Evolutionary conservation across 2,888 invertebrate genomes (phyloP).

Genomic region (Pantelozetes paolii): DNA sequence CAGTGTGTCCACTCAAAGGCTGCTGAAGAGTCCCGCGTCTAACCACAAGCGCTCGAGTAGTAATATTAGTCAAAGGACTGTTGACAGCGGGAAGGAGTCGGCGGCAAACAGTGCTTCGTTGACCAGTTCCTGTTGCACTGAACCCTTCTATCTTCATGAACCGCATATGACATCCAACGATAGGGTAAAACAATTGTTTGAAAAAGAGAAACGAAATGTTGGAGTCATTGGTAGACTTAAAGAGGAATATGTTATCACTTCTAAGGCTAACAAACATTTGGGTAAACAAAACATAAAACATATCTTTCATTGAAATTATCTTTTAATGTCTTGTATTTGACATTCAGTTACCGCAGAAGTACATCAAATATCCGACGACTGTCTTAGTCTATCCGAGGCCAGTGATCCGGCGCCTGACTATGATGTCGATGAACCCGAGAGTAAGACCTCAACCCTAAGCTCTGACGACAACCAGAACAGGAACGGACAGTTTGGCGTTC

Average conservation of each 20-base stretch:
- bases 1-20: constrained; percentile 55
- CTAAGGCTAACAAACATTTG: constrained; percentile 43
- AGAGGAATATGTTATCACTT: constrained; percentile 23
- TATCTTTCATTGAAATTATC: constrained; percentile 12
- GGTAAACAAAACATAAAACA: constrained; percentile 41
- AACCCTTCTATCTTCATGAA: constrained; percentile 74
- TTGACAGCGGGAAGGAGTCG: constrained; percentile 29
- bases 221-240: not conserved
- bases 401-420: constrained; percentile 59
- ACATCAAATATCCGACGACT: constrained; percentile 48
- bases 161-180: constrained; percentile 75
- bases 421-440: constrained; percentile 60
- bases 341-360: constrained; percentile 49
- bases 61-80: constrained; percentile 36
- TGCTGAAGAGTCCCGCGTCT: constrained; percentile 56
- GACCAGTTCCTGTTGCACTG: constrained; percentile 39
- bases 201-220: constrained; percentile 49
- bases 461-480: constrained; percentile 49
- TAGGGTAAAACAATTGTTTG: constrained; percentile 76
- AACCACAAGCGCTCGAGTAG: not conserved
- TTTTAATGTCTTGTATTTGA: constrained; percentile 11
- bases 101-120: constrained; percentile 35
- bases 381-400: constrained; percentile 47
- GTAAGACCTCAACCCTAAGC: constrained; percentile 64
- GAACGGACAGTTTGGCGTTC: constrained; percentile 11